phyloP scores from a whole-genome alignment of 1,140 invertebrate species.

The Penaeus vannamei region DNA sequence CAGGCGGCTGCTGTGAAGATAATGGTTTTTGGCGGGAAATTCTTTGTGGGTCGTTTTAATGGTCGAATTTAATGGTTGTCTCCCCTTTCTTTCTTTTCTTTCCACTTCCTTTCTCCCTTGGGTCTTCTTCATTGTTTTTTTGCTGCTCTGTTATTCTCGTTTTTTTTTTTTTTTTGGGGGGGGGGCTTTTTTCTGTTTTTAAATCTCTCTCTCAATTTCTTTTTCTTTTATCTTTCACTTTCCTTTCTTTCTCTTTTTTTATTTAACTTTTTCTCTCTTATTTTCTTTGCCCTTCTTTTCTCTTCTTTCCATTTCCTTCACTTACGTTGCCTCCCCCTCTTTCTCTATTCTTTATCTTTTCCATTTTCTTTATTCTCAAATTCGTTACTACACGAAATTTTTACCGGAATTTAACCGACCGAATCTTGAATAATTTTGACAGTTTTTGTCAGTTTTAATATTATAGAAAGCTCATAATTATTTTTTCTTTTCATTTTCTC shows the following conservation, averaged over 20 bases:
- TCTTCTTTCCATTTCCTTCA: neutral
- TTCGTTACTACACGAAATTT: no score
- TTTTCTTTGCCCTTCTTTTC: neutral
- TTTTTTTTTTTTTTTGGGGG: neutral
- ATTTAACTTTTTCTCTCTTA: neutral
- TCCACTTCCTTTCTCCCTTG: neutral
- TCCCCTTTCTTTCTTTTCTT: neutral
- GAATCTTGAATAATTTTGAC: no score
- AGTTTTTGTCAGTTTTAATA: no score
- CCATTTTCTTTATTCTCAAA: no score
- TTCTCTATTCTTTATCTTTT: neutral
- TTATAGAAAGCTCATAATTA: no score
- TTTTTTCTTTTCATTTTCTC: no score
- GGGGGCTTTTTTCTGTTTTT: neutral
- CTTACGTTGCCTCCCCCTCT: neutral
- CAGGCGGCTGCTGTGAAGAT: no score
- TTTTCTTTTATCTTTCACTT: neutral
- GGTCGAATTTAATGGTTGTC: no score
- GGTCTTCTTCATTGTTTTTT: neutral
- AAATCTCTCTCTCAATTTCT: neutral
- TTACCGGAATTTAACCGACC: no score
- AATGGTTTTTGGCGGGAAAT: no score
- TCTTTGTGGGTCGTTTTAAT: neutral
- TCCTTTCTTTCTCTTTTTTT: neutral
- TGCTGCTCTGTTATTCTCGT: neutral